These are phyloP conservation scores for Catharus minimus DNA, from an alignment of 2,113 vertebrate genomes.

Conservation along the genomic window DNA sequence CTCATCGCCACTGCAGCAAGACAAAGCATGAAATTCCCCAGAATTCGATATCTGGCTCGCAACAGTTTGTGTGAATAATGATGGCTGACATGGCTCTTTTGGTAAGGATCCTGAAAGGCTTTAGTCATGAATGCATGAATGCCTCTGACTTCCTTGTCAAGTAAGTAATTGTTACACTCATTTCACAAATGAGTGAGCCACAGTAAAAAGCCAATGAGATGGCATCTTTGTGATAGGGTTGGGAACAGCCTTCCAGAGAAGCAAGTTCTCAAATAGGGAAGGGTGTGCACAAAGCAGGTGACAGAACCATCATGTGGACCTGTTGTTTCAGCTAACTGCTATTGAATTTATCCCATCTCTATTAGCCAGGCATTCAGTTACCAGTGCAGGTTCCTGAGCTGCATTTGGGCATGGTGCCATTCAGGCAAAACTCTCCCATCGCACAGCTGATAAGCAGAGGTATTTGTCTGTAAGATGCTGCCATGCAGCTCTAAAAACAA, in stretches of 20 bases:
- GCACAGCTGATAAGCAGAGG: not conserved
- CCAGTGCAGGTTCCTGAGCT: not conserved
- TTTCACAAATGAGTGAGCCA: not conserved
- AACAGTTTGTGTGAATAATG: conserved; percentile 14
- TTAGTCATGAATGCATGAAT: not conserved
- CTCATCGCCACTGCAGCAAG: not conserved
- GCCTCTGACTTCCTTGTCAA: not conserved
- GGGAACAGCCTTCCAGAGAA: not conserved
- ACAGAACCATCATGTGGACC: not conserved
- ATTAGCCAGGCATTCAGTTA: not conserved
- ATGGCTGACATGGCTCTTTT: not conserved
- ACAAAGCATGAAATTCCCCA: not conserved
- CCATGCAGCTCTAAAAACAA: not conserved
- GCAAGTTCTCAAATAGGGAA: not conserved
- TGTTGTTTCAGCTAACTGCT: not conserved
- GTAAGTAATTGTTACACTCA: not conserved
- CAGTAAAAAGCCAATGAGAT: not conserved
- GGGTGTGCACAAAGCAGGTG: not conserved
- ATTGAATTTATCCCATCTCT: not conserved
- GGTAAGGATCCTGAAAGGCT: not conserved
- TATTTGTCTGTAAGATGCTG: not conserved
- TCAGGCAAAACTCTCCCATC: not conserved
- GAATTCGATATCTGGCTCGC: not conserved
- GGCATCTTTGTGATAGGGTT: not conserved
- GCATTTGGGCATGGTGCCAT: not conserved